Evolutionary conservation across 2,797 vertebrate genomes (phyloP), one percentile per base, ranked within the genome.

Genomic region (Carapus acus): DNA sequence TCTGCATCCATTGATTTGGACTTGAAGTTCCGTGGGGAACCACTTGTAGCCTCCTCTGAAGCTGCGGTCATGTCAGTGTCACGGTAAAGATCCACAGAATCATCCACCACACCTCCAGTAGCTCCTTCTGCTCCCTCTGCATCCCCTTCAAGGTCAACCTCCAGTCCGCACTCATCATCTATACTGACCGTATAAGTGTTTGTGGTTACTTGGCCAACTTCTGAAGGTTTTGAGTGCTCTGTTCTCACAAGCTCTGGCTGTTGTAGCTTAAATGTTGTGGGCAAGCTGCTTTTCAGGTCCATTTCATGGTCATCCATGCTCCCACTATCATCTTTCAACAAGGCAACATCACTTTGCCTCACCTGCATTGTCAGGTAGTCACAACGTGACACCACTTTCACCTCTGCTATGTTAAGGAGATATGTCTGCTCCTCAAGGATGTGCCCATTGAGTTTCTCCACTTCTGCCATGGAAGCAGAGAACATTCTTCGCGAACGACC

Each of bases 331-430:
- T 97, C 93, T 66, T 94, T 93, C 31, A 98, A 75, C n/a, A 98
- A 76, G 11, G 91, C 89, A 0, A 91, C 88, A 41, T 98, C 96
- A 0, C 91, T 91, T 77, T 97, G 96, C 76, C 94, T 93, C 60
- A 92, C 91, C 72, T 91, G 91, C 85, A 92, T 92, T 21, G 93
- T 89, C 62, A 98, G 90, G 73, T 95, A 98, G 81, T 98, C 96
- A 13, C 93, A 96, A 62, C 94, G 91, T 4, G 96, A 98, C 65
- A 96, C 87, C 1, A 93, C 92, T 84, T 94, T 94, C 47, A 97
- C 94, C 74, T 97, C 96, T 0, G 94, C 92, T 1, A 98, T 89
- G 81, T 92, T 94, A 3, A 98, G 89, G 39, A 92, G 86, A 64
- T 98, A 98, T 0, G 91, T 91, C 71, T 97, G 94, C 55, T 98